A percentile compares a stretch with the other conserved stretches of the same genome.
phyloP scores from a whole-genome alignment of 2,797 vertebrate species.

The Hoplostethus mediterraneus region DNA sequence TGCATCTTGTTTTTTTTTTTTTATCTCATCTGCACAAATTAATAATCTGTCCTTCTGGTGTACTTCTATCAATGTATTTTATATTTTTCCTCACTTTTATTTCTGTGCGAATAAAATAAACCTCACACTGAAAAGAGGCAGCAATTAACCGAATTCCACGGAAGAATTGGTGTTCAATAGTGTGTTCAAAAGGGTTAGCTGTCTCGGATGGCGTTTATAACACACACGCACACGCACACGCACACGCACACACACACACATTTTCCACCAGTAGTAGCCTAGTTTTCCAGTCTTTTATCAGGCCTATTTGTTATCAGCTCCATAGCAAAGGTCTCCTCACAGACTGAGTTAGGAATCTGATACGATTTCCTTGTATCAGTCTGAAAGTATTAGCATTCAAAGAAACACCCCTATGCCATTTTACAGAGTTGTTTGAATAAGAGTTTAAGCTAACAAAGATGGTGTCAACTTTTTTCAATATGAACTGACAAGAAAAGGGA shows the following conservation, averaged over 20 bases:
- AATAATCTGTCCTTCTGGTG: too few relatives aligned
- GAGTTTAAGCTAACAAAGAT: too few relatives aligned
- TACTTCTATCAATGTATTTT: too few relatives aligned
- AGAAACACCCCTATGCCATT: not conserved
- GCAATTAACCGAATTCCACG: constrained; percentile 27
- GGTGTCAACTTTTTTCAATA: too few relatives aligned
- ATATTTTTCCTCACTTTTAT: not conserved
- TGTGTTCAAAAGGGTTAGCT: constrained; percentile 36
- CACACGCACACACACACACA: constrained; percentile 1
- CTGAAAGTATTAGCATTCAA: not conserved
- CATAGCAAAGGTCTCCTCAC: constrained; percentile 4
- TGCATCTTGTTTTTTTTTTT: too few relatives aligned
- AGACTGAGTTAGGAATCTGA: not conserved
- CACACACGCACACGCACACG: not conserved
- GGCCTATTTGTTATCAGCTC: constrained; percentile 19
- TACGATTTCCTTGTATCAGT: too few relatives aligned
- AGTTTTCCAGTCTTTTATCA: constrained; percentile 31
- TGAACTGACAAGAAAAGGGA: too few relatives aligned
- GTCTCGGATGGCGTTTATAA: not conserved
- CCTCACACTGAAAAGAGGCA: constrained; percentile 7
- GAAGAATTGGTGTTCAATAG: constrained; percentile 47
- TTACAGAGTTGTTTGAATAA: too few relatives aligned
- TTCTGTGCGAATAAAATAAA: not conserved
- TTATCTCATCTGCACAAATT: too few relatives aligned
- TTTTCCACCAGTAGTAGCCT: constrained; percentile 51